A percentile compares a stretch with the other conserved stretches of the same genome.
phyloP scores from a whole-genome alignment of 2,113 vertebrate genomes.

The Neopipo cinnamomea region DNA sequence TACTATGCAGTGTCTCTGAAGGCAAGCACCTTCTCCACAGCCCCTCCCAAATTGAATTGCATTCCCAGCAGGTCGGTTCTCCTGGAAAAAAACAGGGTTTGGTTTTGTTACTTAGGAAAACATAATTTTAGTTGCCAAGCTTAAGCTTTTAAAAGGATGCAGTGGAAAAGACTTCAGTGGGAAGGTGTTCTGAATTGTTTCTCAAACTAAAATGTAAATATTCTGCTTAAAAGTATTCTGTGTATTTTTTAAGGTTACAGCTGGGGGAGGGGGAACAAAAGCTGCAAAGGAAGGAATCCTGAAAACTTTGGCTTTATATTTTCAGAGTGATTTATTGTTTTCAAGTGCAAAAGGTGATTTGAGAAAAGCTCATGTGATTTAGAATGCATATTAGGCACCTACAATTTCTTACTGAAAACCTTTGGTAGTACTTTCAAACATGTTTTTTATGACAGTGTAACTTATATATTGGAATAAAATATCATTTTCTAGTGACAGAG shows the following conservation, averaged over 20 bases:
- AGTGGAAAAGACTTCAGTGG: not conserved
- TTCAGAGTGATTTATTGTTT: not conserved
- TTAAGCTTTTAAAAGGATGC: not conserved
- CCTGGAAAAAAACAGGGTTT: not conserved
- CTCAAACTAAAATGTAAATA: not conserved
- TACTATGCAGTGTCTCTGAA: not conserved
- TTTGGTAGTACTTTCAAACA: not conserved
- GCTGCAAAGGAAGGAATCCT: not conserved
- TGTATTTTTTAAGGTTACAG: not conserved
- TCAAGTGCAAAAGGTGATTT: not conserved
- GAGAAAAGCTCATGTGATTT: not conserved
- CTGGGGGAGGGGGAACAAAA: not conserved
- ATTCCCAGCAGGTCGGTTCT: not conserved
- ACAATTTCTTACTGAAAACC: not conserved
- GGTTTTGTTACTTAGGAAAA: not conserved
- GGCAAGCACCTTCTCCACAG: not conserved
- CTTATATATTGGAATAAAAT: not conserved
- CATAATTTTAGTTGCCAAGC: not conserved
- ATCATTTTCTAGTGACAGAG: not conserved
- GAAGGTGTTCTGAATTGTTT: not conserved
- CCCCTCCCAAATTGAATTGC: accelerated
- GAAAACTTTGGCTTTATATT: not conserved
- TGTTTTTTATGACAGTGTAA: not conserved
- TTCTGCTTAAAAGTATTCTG: not conserved
- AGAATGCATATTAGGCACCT: not conserved